Evolutionary conservation across 2,797 vertebrate genomes (phyloP).

Genomic region (Pangasius mekongensis): DNA sequence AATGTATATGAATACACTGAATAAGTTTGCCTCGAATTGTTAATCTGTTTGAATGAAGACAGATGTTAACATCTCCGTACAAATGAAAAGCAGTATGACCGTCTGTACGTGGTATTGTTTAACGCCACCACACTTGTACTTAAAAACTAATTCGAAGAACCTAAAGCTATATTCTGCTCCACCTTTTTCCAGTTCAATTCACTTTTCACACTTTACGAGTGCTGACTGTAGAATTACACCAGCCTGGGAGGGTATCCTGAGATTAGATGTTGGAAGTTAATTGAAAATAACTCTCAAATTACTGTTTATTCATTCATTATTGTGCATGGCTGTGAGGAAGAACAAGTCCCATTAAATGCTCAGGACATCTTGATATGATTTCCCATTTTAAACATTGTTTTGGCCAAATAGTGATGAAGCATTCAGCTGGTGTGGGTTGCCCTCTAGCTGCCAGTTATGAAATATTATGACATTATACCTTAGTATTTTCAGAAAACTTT

Average conservation of each 20-base stretch:
- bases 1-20: background rate
- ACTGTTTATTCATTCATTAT: constrained; percentile 39
- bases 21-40: background rate
- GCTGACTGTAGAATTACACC: constrained; percentile 8
- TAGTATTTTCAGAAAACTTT: background rate
- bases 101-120: background rate
- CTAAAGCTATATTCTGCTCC: constrained; percentile 34
- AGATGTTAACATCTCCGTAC: constrained; percentile 12
- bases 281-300: constrained; percentile 65
- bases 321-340: constrained; percentile 41
- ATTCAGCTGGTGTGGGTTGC: constrained; percentile 77
- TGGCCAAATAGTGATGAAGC: constrained; percentile 59
- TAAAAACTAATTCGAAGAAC: constrained; percentile 16
- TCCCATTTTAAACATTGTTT: constrained; percentile 60
- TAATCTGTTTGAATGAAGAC: background rate
- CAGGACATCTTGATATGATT: constrained; percentile 57
- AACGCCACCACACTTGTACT: background rate
- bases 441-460: constrained; percentile 80
- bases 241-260: background rate
- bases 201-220: background rate
- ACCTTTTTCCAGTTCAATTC: background rate
- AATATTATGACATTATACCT: constrained; percentile 66
- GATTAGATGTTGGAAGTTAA: constrained; percentile 68
- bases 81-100: constrained; percentile 3
- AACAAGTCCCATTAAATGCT: constrained; percentile 31